Evolutionary conservation across 53 echinoderm and acorn worm species (phyloP), one percentile per base, ranked within the genome.

Genomic region (Crossaster papposus): DNA sequence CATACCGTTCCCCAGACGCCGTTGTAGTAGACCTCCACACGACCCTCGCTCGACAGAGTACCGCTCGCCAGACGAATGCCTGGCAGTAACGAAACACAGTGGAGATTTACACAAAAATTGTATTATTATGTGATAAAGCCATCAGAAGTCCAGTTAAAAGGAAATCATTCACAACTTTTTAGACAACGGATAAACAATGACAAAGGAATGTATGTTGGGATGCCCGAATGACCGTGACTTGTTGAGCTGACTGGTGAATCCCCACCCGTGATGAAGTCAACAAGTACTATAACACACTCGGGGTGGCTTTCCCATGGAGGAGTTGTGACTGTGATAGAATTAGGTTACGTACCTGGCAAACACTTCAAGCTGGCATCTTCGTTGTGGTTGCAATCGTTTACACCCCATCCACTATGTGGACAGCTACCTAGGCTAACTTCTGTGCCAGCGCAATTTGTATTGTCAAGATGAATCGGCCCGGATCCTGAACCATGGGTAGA

Each of bases 1-100:
- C 81, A 81, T 9, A 82, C 82, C 3, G 82, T 82, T 14, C 82
- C 82, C 82, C 82, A 82, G 9, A 0, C 55, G 18, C 68, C 68
- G 65, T 36, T 65, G 37, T 82, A 22, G 37, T 30, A 65, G 9
- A 82, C 37, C 44, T 82, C 82, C 26, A 78, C 78, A 22, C 78
- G 28, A 4, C 78, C 78, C 51, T 78, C 51, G 78, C 51, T 51
- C 5, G 78, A 12, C 32, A n/a, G 18, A 2, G 51, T 7, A 44
- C 78, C 78, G 17, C 14, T 28, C 44, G 51, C 78, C 9, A 78
- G 51, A n/a, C 78, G 78, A 30, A 78, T 73, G 34, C 24, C 22
- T 10, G 9, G 4, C 68, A 18, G 26, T 4, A n/a, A 68, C 4
- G 4, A 26, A 26, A 68, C 68, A 68, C n/a, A 68, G 28, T n/a